A percentile compares a stretch with the other conserved stretches of the same genome.
These are phyloP conservation scores for Nebria ingens DNA, from an alignment of 1,140 invertebrate genomes.

Conservation along the genomic window DNA sequence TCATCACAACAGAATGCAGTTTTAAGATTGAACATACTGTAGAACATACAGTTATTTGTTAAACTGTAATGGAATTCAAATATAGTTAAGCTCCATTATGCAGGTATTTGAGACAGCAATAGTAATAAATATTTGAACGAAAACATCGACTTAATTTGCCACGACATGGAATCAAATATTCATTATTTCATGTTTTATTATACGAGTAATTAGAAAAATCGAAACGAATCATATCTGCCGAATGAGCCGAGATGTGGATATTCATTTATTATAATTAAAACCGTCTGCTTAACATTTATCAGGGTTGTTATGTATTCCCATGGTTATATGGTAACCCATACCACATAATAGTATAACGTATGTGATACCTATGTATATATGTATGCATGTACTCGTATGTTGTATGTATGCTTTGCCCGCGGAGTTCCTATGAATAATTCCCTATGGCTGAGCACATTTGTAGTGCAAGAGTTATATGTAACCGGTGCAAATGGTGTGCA, in stretches of 20 bases:
- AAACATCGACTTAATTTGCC: background rate
- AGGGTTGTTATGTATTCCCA: background rate
- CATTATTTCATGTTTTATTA: background rate
- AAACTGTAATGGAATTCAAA: too few species aligned
- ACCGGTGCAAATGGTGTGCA: background rate
- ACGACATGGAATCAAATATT: background rate
- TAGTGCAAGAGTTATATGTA: background rate
- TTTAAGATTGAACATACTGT: too few species aligned
- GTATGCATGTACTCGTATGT: too few species aligned
- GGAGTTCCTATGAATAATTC: background rate
- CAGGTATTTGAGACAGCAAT: too few species aligned
- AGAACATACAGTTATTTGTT: too few species aligned
- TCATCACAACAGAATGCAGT: too few species aligned
- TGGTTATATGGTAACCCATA: background rate
- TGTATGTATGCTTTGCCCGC: too few species aligned
- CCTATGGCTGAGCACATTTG: background rate
- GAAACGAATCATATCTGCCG: too few species aligned
- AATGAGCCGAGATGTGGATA: background rate
- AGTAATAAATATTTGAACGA: too few species aligned
- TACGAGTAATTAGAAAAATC: background rate
- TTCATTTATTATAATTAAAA: constrained; percentile 5
- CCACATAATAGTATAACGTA: too few species aligned
- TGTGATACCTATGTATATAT: too few species aligned
- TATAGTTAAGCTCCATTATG: too few species aligned
- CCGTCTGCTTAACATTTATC: background rate